Evolutionary conservation across 2,797 vertebrate species (phyloP).

Genomic region (Enteromius afrohamiltoni): DNA sequence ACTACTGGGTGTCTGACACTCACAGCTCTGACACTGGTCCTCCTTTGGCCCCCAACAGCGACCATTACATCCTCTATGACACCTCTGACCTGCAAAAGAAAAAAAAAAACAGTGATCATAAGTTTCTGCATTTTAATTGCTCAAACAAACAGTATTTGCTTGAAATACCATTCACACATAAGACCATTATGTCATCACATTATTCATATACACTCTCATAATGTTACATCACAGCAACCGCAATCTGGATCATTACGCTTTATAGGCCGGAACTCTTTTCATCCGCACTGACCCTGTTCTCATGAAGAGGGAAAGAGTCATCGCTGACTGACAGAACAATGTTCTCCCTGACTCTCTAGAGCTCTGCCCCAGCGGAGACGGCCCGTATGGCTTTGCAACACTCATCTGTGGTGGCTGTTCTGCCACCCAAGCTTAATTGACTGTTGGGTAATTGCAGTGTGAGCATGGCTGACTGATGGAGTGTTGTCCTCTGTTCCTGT

Average conservation of each 20-base stretch:
- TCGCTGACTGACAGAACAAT: constrained; percentile 47
- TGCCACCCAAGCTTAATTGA: constrained; percentile 74
- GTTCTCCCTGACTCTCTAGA: constrained; percentile 48
- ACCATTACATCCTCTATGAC: constrained; percentile 92
- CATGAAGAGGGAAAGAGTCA: constrained; percentile 22
- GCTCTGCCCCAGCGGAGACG: constrained; percentile 13
- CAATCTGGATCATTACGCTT: constrained; percentile 7
- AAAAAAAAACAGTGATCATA: background rate
- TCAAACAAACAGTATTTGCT: background rate
- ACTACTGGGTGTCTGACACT: constrained; percentile 71
- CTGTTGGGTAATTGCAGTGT: constrained; percentile 74
- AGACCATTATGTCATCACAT: background rate
- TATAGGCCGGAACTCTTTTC: background rate
- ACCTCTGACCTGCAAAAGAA: constrained; percentile 85
- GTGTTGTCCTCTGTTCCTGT: constrained; percentile 74
- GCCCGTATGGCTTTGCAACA: constrained; percentile 5
- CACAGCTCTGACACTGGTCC: constrained; percentile 93
- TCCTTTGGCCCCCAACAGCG: constrained; percentile 95
- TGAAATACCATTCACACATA: background rate
- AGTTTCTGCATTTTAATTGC: background rate
- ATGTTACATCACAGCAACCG: background rate
- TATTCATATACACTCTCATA: background rate
- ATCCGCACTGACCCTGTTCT: constrained; percentile 6
- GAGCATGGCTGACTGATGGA: constrained; percentile 70
- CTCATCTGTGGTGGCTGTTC: constrained; percentile 24